These are phyloP conservation scores for Synanthedon myopaeformis DNA, from an alignment of 2,888 invertebrate genomes.

Conservation along the genomic window DNA sequence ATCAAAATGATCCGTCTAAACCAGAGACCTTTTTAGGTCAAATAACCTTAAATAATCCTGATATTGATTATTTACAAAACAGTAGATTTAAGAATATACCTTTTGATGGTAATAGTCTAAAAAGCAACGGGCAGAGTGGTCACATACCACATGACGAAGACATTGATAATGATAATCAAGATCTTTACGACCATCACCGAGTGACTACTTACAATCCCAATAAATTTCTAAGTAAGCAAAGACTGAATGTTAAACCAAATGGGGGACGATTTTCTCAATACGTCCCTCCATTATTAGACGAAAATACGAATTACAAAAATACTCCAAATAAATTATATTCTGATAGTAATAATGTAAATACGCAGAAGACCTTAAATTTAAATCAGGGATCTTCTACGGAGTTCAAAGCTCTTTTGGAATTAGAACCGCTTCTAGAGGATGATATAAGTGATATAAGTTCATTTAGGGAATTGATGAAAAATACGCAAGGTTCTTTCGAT, in stretches of 20 bases:
- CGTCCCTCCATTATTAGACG: conserved; percentile 24
- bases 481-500: conserved; percentile 55
- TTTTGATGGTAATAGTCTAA: conserved; percentile 62
- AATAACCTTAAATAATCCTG: conserved; percentile 73
- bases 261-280: conserved; percentile 34
- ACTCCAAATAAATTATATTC: conserved; percentile 24
- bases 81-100: conserved; percentile 57
- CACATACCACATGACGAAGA: conserved; percentile 52
- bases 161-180: conserved; percentile 51
- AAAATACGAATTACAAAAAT: conserved; percentile 22
- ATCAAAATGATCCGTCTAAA: conserved; percentile 71
- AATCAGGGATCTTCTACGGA: conserved; percentile 36
- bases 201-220: conserved; percentile 63
- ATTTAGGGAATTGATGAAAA: conserved; percentile 62
- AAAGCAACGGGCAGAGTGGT: conserved; percentile 53
- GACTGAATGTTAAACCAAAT: conserved; percentile 45
- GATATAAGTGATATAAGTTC: conserved; percentile 63
- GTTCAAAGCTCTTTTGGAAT: conserved; percentile 62
- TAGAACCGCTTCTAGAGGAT: conserved; percentile 71
- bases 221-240: conserved; percentile 44
- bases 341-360: conserved; percentile 21
- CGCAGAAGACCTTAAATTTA: conserved; percentile 12
- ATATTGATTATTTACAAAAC: conserved; percentile 58
- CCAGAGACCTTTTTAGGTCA: conserved; percentile 74
- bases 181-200: conserved; percentile 52